These are phyloP conservation scores for Jordanella pulchra DNA, from an alignment of 2,797 vertebrate genomes.

Conservation along the genomic window DNA sequence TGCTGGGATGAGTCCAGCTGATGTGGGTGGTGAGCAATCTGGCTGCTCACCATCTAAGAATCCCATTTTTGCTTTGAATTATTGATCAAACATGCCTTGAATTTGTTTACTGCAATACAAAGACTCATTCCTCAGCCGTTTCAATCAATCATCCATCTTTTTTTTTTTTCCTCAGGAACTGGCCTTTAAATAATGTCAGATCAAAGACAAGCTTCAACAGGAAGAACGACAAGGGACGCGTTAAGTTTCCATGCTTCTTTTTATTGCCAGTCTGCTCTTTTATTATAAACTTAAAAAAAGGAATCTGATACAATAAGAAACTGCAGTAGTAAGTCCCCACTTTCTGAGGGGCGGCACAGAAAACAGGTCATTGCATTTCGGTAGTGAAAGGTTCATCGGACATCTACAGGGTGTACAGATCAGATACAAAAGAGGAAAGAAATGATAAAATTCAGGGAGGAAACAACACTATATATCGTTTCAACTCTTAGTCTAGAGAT, in stretches of 20 bases:
- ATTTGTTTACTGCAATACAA: constrained; percentile 56
- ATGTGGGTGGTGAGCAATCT: constrained; percentile 61
- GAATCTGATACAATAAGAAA: constrained; percentile 96
- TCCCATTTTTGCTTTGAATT: constrained; percentile 57
- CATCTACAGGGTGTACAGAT: constrained; percentile 78
- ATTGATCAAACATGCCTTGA: constrained; percentile 65
- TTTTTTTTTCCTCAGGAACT: constrained; percentile 3
- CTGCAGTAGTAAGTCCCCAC: constrained; percentile 85
- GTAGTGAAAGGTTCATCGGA: constrained; percentile 78
- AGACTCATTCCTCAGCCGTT: constrained; percentile 14
- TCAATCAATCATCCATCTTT: constrained; percentile 14
- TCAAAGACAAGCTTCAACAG: constrained; percentile 31
- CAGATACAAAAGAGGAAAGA: constrained; percentile 75
- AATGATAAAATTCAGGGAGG: constrained; percentile 77
- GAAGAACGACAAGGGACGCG: constrained; percentile 51
- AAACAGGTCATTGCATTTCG: constrained; percentile 84
- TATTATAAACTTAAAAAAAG: constrained; percentile 99
- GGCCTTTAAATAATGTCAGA: constrained; percentile 10
- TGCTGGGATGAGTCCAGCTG: constrained; percentile 53
- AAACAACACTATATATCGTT: constrained; percentile 73
- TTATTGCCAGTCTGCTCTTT: constrained; percentile 77
- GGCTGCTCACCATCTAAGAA: constrained; percentile 47
- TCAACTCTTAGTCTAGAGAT: constrained; percentile 58
- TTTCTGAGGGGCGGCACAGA: constrained; percentile 74
- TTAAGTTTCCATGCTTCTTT: constrained; percentile 75